Evolutionary conservation across 1,140 invertebrate species (phyloP).

Genomic region (Drosophila tropicalis): DNA sequence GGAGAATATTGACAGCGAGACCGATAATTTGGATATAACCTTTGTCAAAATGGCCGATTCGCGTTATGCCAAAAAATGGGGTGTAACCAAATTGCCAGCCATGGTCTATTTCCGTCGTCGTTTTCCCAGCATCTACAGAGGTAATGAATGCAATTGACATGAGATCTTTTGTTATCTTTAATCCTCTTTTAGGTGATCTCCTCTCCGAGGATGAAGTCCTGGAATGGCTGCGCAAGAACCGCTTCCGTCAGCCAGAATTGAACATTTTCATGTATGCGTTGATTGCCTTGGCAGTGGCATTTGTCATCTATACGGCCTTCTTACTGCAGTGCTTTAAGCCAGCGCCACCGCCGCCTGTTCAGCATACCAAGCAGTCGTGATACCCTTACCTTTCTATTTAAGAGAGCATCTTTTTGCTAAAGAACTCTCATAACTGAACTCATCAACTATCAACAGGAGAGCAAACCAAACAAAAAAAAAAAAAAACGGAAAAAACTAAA

Average conservation of each 20-base stretch:
- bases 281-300: slow-evolving; percentile 92
- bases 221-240: slow-evolving; percentile 96
- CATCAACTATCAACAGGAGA: slow-evolving; percentile 46
- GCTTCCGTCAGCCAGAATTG: slow-evolving; percentile 95
- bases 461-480: slow-evolving; percentile 17
- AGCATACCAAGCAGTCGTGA: slow-evolving; percentile 83
- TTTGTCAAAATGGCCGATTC: slow-evolving; percentile 97
- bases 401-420: slow-evolving; percentile 11
- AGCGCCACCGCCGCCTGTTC: slow-evolving; percentile 84
- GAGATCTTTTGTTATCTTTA: neutral
- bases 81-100: slow-evolving; percentile 95
- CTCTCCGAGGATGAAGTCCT: slow-evolving; percentile 94
- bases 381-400: slow-evolving; percentile 1
- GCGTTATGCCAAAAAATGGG: slow-evolving; percentile 96
- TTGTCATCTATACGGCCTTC: slow-evolving; percentile 95
- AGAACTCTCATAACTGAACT: slow-evolving; percentile 32
- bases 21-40: slow-evolving; percentile 96
- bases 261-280: slow-evolving; percentile 98
- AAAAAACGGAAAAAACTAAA: slow-evolving; percentile 21
- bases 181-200: slow-evolving; percentile 87
- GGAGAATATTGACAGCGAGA: slow-evolving; percentile 96
- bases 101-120: slow-evolving; percentile 96
- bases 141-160: slow-evolving; percentile 82
- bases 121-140: slow-evolving; percentile 97
- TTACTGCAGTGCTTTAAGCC: slow-evolving; percentile 94